These are phyloP conservation scores for Batillaria attramentaria DNA, from an alignment of 1,140 invertebrate genomes.

Conservation along the genomic window DNA sequence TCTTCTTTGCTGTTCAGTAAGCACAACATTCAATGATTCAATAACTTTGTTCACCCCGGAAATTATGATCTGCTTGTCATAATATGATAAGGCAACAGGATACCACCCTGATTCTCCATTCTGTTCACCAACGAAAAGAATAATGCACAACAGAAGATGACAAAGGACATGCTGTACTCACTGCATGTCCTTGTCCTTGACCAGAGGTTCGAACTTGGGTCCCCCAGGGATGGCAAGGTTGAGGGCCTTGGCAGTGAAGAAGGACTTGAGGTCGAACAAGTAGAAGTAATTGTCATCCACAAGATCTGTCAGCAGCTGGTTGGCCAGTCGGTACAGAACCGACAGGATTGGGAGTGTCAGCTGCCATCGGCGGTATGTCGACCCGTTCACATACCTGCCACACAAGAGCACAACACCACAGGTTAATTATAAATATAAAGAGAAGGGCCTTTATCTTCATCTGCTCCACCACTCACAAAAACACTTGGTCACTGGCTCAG, in stretches of 20 bases:
- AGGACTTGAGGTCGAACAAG: constrained; percentile 98
- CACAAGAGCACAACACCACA: neutral
- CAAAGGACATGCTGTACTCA: constrained; percentile 20
- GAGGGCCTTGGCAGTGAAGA: constrained; percentile 99
- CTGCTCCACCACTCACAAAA: too few relatives aligned
- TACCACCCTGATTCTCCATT: constrained; percentile 70
- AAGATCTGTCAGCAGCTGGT: constrained; percentile 98
- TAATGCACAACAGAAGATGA: neutral
- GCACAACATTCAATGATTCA: too few relatives aligned
- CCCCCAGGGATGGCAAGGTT: constrained; percentile 99
- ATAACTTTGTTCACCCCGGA: too few relatives aligned
- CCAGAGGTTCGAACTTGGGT: constrained; percentile 99
- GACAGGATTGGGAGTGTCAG: constrained; percentile 96
- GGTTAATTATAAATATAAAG: too few relatives aligned
- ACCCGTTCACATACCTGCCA: constrained; percentile 91
- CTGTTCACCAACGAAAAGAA: constrained; percentile 75
- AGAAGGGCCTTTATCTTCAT: too few relatives aligned
- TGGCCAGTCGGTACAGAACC: constrained; percentile 96
- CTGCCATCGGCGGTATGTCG: constrained; percentile 97
- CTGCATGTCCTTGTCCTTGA: constrained; percentile 91
- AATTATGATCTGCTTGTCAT: too few relatives aligned
- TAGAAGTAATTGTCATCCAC: constrained; percentile 99
- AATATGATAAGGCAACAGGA: too few relatives aligned
- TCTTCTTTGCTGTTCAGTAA: too few relatives aligned
- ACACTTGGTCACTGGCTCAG: too few relatives aligned